These are phyloP conservation scores for Furcifer pardalis DNA, from an alignment of 2,797 vertebrate species.

Conservation along the genomic window DNA sequence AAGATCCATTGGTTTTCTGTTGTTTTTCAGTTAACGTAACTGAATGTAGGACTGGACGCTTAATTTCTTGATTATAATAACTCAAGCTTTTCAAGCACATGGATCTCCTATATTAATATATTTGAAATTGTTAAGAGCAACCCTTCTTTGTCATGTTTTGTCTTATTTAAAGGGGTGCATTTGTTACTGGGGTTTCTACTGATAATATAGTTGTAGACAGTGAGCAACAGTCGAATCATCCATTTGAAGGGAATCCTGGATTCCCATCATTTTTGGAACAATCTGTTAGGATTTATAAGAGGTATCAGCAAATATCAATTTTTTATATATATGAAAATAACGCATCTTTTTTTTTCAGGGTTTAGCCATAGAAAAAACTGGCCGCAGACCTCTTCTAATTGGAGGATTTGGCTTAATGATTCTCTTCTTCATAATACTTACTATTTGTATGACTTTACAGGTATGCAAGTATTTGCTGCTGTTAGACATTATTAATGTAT, in stretches of 20 bases:
- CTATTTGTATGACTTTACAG: constrained; percentile 88
- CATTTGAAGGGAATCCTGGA: too few relatives aligned
- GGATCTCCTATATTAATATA: background rate
- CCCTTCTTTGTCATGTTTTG: background rate
- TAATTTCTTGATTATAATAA: background rate
- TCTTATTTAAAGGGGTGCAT: background rate
- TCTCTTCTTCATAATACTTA: constrained; percentile 87
- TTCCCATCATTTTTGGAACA: background rate
- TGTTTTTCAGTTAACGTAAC: background rate
- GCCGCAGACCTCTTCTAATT: constrained; percentile 88
- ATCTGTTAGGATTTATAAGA: background rate
- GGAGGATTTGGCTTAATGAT: constrained; percentile 91
- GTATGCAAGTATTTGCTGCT: constrained; percentile 65
- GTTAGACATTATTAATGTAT: background rate
- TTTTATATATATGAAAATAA: background rate
- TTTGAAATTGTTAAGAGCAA: background rate
- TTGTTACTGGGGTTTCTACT: too few relatives aligned
- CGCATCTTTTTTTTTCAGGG: constrained; percentile 74
- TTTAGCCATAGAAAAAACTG: constrained; percentile 88
- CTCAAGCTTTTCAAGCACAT: background rate
- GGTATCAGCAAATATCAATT: background rate
- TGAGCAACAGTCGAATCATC: too few relatives aligned
- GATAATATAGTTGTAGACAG: too few relatives aligned
- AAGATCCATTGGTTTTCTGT: background rate
- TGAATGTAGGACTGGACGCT: background rate